Base-by-base conservation (phyloP, 2,113 vertebrate genomes). In the Leptocoma aspasia region DNA sequence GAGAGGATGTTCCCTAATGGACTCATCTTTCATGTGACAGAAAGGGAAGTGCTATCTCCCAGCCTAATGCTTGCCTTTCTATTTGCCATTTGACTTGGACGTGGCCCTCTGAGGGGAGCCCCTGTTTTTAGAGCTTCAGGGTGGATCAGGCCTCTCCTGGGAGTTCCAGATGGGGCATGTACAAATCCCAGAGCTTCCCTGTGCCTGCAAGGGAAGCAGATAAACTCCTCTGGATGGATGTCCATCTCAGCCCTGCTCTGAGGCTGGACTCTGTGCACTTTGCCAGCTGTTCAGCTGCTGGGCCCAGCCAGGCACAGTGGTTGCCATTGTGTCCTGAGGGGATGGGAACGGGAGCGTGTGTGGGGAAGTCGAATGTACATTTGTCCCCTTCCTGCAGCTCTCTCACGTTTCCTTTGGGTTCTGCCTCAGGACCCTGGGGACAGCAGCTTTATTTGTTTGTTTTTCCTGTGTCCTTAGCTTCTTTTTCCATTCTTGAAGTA, bases 1-100 rank as follows among this genome's bases (percentile, higher is more conserved):
- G 95, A 94, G 95, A 96, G 95, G 92, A 97, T 95, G 90, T 96
- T 97, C 94, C 94, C 82, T 97, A 97, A 96, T 82, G 92, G 94
- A 94, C 91, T 94, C 94, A 82, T 92, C 82, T 92, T 96, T 87
- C 87, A 78, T 83, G 49, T 90, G 72, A 81, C 90, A 95, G 82
- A 85, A 92, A 83, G 79, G 63, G 84, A 81, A 95, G 73, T 37
- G 44, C 60, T 92, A 17, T 90, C 79, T 90, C 80, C 47, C 65
- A 85, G 65, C 45, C 57, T 39, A 39, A 21, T 47, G 80, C 66
- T 89, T 83, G 47, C 45, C 49, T 83, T 93, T 90, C 69, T 69
- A 8, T 61, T 53, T 85, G 50, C 39, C 10, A 3, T 91, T 86
- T 50, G 68, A 52, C 53, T 71, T 47, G 53, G 41, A 37, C 0